Evolutionary conservation across 37 sponge, comb jelly and placozoan genomes (phyloP), one percentile per base, ranked within the genome.

Genomic region (Halichondria panicea): DNA sequence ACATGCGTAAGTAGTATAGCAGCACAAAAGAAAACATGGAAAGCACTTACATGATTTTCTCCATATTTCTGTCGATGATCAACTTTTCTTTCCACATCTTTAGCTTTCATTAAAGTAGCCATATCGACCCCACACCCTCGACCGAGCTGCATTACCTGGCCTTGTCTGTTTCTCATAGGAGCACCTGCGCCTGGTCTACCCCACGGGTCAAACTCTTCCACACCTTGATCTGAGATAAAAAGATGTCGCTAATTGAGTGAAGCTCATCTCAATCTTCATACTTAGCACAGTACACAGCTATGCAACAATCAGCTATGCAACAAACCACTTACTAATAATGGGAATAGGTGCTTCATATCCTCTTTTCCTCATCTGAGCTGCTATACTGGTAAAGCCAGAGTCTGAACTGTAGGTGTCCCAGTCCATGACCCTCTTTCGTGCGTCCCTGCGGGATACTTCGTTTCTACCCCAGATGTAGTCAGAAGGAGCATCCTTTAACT

Each of bases 131-230:
- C 48, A 12, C 21, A 35, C 18, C 31, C 53, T 57, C 75, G 56
- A 3, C 44, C 44, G 3, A 19, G 54, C 63, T 77, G 21, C 40
- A 9, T 68, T 11, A 65, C 31, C 7, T 82, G 55, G 2, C 88
- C 82, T 50, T 39, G 1, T 0, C 36, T 28, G 32, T 63, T 39
- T 18, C n/a, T 52, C 37, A 77, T 55, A 9, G 88, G 88, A 50
- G 83, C 82, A 21, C 83, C 83, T 21, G 60, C 78, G 1, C 83
- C 83, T 18, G 78, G 74, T 31, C 66, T 81, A 45, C 88, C 88
- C 87, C 81, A 87, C 8, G 87, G 87, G 36, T 79, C 62, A 58
- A 73, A 86, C 38, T 28, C 27, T 7, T 58, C 60, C 60, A 24
- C 25, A 22, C n/a, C 25, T 11, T 24, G 24, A 24, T 7, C 25